Percentiles rank a stretch among this genome's conserved stretches.
Conservation (phyloP, 2,113 vertebrate species). For the Epinephelus lanceolatus region DNA sequence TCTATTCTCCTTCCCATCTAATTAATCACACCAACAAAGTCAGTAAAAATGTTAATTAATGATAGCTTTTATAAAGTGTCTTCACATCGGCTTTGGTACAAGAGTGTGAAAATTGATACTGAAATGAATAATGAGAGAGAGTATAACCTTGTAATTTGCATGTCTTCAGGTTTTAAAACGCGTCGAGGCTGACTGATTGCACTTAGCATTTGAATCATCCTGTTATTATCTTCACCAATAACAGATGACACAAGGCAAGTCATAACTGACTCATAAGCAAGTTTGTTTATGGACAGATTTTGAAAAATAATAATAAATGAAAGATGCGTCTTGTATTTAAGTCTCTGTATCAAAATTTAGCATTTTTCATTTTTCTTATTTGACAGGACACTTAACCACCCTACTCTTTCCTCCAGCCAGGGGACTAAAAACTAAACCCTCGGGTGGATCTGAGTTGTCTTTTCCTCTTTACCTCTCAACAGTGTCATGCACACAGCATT, state of each 20-base stretch:
- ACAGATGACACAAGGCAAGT: constrained; percentile 27
- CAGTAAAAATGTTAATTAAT: constrained; percentile 27
- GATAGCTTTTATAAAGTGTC: constrained; percentile 26
- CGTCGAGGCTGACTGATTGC: constrained; percentile 47
- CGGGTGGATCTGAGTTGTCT: constrained; percentile 29
- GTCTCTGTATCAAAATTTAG: constrained; percentile 1
- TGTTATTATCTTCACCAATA: constrained; percentile 22
- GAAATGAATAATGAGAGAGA: constrained; percentile 40
- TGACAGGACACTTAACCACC: constrained; percentile 43
- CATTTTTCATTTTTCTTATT: constrained; percentile 37
- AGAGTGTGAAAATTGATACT: constrained; percentile 47
- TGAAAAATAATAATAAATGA: not conserved
- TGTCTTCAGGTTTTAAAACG: constrained; percentile 38
- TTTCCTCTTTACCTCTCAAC: constrained; percentile 48
- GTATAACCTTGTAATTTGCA: constrained; percentile 59
- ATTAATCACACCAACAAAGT: constrained; percentile 28
- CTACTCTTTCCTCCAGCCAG: constrained; percentile 9
- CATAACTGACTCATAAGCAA: constrained; percentile 35
- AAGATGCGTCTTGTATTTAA: constrained; percentile 1
- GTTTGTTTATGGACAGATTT: constrained; percentile 43
- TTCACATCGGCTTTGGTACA: constrained; percentile 38
- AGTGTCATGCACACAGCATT: constrained; percentile 46
- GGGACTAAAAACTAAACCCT: constrained; percentile 18
- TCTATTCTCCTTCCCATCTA: constrained; percentile 43
- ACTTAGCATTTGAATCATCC: constrained; percentile 17